These are phyloP conservation scores for Myotis lucifugus DNA, from an alignment of 2,113 vertebrate species.

Conservation along the genomic window DNA sequence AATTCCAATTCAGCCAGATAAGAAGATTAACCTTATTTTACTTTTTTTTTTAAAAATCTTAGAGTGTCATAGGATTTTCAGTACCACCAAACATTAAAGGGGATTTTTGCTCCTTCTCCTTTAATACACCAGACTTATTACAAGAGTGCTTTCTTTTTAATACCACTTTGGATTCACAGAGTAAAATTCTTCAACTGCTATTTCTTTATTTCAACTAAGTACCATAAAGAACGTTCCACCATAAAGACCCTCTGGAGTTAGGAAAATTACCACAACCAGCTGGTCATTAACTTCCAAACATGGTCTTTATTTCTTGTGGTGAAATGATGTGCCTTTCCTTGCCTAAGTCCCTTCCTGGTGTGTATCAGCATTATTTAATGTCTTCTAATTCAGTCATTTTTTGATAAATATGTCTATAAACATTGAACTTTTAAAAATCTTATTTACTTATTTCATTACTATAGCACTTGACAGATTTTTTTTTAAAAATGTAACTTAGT, in stretches of 20 bases:
- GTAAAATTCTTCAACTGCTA: conserved; percentile 35
- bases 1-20: conserved; percentile 49
- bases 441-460: conserved; percentile 82
- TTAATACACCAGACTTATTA: conserved; percentile 41
- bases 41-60: background rate
- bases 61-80: conserved; percentile 42
- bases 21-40: conserved; percentile 24
- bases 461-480: conserved; percentile 78
- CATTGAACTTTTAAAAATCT: conserved; percentile 80
- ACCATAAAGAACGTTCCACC: conserved; percentile 50
- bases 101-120: conserved; percentile 37
- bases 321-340: conserved; percentile 78
- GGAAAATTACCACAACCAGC: conserved; percentile 69
- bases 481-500: conserved; percentile 81
- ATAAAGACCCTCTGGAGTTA: conserved; percentile 39
- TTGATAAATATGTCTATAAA: conserved; percentile 80
- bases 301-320: conserved; percentile 82
- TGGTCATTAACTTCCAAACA: conserved; percentile 61
- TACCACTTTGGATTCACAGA: background rate
- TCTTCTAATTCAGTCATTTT: conserved; percentile 80
- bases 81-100: background rate
- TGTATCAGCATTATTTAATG: conserved; percentile 62
- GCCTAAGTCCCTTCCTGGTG: conserved; percentile 64
- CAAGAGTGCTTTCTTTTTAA: conserved; percentile 55
- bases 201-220: conserved; percentile 38